Evolutionary conservation across 2,888 invertebrate genomes (phyloP), one percentile per base, ranked within the genome.

Genomic region (Phytoseiulus persimilis): DNA sequence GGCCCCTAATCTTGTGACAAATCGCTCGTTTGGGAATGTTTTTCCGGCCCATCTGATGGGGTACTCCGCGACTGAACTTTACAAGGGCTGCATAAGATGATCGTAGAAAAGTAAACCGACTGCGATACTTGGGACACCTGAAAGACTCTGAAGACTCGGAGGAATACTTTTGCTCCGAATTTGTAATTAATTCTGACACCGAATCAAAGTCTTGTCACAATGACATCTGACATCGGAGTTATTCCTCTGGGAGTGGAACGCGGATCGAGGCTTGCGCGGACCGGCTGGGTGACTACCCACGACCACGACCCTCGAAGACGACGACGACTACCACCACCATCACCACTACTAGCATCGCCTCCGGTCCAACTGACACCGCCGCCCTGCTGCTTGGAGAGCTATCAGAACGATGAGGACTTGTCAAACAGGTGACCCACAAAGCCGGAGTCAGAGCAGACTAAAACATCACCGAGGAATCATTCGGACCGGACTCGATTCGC

Each of bases 161-260:
- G 65, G 65, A 23, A 65, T 14, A 65, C 28, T 23, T 65, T 28
- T 2, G 28, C 14, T 65, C 18, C 9, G 28, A 23, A 65, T 65
- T 65, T 23, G 65, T 65, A 65, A 65, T 65, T 65, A 65, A 65
- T 65, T 65, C 65, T 65, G 65, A 65, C 65, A 65, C 18, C 28
- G 65, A 65, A 65, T 65, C 65, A 65, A 65, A 65, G 65, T 65
- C 65, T 65, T 65, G 65, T 65, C 65, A 65, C 65, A 65, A 65
- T 65, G 65, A 65, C 65, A 65, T 65, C 65, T 65, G 65, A 65
- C 65, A 65, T 65, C 18, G 18, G 65, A 65, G 65, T 14, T 65
- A 65, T 65, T 65, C 65, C 65, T 65, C 18, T 65, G 65, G 65
- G 65, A 65, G 65, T 1, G 18, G 65, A 65, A 23, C 14, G 23